Evolutionary conservation across 2,888 invertebrate genomes (phyloP), one percentile per base, ranked within the genome.

Genomic region (Blera fallax): DNA sequence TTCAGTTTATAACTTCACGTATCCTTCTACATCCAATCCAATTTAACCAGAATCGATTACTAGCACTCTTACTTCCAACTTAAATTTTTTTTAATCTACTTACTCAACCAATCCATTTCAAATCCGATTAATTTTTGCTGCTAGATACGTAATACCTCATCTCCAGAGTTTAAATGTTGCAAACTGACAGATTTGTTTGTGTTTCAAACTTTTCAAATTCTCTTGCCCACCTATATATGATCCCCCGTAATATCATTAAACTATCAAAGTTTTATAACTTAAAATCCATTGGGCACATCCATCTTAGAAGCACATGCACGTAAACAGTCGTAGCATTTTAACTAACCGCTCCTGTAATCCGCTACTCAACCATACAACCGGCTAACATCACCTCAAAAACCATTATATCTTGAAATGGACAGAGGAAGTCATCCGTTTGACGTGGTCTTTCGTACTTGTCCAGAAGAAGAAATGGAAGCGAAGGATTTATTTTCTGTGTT

Each of bases 211-310:
- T 62, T 16, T 27, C 29, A 43, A 62, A 62, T 43, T 29, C 58
- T 34, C n/a, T 24, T 21, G 24, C n/a, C 58, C 40, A 24, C 1
- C 24, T 27, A 24, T 6, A n/a, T 21, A 21, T 64, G 34, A 64
- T 67, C 50, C 52, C 1, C 6, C 18, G 54, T 69, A 69, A 69
- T 54, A 37, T 11, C 37, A 67, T 67, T 14, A 29, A 54, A 54
- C 43, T 54, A 56, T 40, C n/a, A 45, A 70, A 70, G 43, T 70
- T 52, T 56, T 70, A 70, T 45, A 56, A 70, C 56, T 45, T 32
- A 18, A 43, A 70, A 56, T 70, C 56, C 70, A 29, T 21, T n/a
- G 43, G 56, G 70, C 32, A 54, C 21, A 56, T 56, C 10, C 43
- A 56, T 40, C 29, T 18, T 27, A 40, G 24, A 1, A 58, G 10